These are phyloP conservation scores for Botia almorhae DNA, from an alignment of 2,797 vertebrate species.

Conservation along the genomic window DNA sequence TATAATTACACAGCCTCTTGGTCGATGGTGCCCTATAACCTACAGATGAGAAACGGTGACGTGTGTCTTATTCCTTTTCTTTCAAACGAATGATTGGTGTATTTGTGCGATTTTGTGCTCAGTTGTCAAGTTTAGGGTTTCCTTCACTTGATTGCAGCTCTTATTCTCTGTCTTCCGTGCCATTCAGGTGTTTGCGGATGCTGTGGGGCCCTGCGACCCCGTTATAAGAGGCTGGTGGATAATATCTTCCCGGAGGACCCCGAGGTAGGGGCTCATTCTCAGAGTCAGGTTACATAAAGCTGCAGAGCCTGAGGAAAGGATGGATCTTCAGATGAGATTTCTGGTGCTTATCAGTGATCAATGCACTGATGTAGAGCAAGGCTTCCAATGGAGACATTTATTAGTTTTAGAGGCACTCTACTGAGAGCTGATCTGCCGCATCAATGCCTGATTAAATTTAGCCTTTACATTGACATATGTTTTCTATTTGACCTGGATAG, in stretches of 20 bases:
- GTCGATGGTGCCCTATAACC: conserved; percentile 36
- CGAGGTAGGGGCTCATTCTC: conserved; percentile 72
- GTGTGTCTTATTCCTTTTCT: not conserved
- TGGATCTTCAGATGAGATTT: not conserved
- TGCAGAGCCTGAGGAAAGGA: not conserved
- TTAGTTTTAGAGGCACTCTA: conserved; percentile 1
- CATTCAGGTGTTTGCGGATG: conserved; percentile 87
- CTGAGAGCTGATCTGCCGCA: not conserved
- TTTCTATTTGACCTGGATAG: conserved; percentile 1
- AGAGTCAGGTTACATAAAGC: not conserved
- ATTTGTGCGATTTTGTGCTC: conserved; percentile 1
- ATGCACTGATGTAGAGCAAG: conserved; percentile 29
- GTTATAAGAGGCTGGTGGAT: conserved; percentile 91
- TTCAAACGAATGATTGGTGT: not conserved
- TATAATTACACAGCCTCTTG: conserved; percentile 37
- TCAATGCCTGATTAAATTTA: too few species aligned
- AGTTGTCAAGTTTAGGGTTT: not conserved
- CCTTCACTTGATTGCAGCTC: not conserved
- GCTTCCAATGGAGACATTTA: not conserved
- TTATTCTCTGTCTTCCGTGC: not conserved
- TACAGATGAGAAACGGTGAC: conserved; percentile 15
- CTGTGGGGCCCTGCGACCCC: conserved; percentile 88
- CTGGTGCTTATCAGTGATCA: conserved; percentile 32
- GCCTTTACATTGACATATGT: not conserved
- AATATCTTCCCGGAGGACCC: conserved; percentile 93